Evolutionary conservation across 2,888 invertebrate genomes (phyloP), one percentile per base, ranked within the genome.

Genomic region (Hylaea fasciaria): DNA sequence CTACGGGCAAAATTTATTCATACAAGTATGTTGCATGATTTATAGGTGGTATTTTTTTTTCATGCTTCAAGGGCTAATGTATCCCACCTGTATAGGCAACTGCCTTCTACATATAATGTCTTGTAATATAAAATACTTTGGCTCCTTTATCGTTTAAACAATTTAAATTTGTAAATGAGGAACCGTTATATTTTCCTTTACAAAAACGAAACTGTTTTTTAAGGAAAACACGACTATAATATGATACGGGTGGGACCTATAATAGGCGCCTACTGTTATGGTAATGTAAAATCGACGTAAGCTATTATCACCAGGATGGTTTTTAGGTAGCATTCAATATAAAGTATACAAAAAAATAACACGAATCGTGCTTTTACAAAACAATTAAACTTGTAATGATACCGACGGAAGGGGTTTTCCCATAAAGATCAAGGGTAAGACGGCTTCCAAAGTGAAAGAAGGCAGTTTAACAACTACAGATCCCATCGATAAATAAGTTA

Each of bases 241-340:
- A 39, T 39, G n/a, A 51, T 43, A 51, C 51, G 51, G 43, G 43
- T 51, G 43, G 43, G 32, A 41, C 43, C 51, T 29, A 22, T 5
- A n/a, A 22, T 5, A 51, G 37, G 29, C 9, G 9, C 16, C 41
- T 43, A 17, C 51, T 51, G 51, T 51, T 41, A 16, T 41, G 40
- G 8, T 14, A 51, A 51, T 51, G 51, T 41, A 51, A 51, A 51
- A 41, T 43, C 51, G 43, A 50, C 41, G 28, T 32, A 43, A 22
- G 32, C 32, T 51, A 43, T 51, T 43, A 43, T 43, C 43, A 32
- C 14, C 32, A 29, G 43, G 16, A 43, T 51, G 43, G 43, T 43
- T 51, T 51, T 22, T 5, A 22, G 50, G 29, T 50, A 41, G n/a
- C 37, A 51, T 32, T 51, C 29, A 16, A 32, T 22, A 22, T 5